Evolutionary conservation across 1,140 invertebrate genomes (phyloP).

Genomic region (Eciton burchellii): DNA sequence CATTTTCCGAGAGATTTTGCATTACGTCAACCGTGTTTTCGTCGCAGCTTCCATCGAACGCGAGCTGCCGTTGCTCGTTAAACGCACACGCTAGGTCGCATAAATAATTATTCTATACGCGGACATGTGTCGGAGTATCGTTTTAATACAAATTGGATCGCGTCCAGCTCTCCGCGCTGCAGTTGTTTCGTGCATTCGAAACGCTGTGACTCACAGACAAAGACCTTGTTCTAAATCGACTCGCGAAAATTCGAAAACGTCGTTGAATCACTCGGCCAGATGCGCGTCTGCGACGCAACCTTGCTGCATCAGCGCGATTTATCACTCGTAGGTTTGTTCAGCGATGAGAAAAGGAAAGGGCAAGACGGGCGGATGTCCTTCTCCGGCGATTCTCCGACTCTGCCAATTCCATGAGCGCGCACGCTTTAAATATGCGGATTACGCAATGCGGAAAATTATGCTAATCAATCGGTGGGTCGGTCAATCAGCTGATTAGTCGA

Average conservation of each 20-base stretch:
- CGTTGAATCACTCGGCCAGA: constrained; percentile 35
- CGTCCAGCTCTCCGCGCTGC: constrained; percentile 63
- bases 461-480: neutral
- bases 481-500: neutral
- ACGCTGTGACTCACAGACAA: constrained; percentile 73
- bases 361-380: neutral
- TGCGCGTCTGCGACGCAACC: constrained; percentile 7
- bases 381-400: too few species aligned
- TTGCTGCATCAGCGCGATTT: neutral
- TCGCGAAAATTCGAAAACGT: constrained; percentile 64
- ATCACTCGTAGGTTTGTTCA: constrained; percentile 21
- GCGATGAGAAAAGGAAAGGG: neutral
- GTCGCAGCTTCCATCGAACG: neutral
- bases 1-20: constrained; percentile 18
- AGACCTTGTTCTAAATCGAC: constrained; percentile 74
- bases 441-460: neutral
- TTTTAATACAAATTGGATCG: constrained; percentile 64
- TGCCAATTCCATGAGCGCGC: too few species aligned
- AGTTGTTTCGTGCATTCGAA: constrained; percentile 69
- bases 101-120: constrained; percentile 58
- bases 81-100: constrained; percentile 20
- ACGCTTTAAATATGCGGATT: neutral
- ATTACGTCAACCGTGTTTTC: neutral
- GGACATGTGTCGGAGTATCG: constrained; percentile 8
- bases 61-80: constrained; percentile 13